Evolutionary conservation across 2,797 vertebrate species (phyloP), one percentile per base, ranked within the genome.

Genomic region (Sarcoramphus papa): DNA sequence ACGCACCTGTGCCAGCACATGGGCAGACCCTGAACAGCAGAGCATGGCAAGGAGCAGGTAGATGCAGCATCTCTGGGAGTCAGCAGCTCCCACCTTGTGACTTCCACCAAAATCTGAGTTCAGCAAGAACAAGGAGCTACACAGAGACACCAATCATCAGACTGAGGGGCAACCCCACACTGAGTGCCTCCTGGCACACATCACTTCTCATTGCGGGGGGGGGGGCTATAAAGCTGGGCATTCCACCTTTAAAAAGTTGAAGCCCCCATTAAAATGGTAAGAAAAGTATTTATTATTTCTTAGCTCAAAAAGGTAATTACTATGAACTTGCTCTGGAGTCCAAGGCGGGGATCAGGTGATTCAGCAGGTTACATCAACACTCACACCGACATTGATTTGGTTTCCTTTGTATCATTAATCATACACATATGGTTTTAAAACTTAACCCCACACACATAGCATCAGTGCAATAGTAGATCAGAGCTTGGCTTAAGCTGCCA

Each of bases 131-230:
- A 22, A 45, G 23, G 25, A 60, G 37, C 18, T 48, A 5, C 54
- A 40, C 6, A 21, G 45, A 48, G 7, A 57, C 53, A 28, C 5
- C 4, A 33, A 1, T 7, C 50, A 27, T 6, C 33, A 30, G 31
- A 5, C 12, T 9, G 45, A 60, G 19, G 30, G 25, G 3, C 3
- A 27, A 1, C 2, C 14, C 45, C 48, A 43, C 16, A 23, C 3
- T 3, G 3, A 25, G 10, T 11, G 41, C 12, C 17, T 77, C 22
- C 48, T n/a, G 9, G 4, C 8, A 60, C n/a, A 15, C 0, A 0
- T 33, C 37, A 24, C 25, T 82, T 28, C 22, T 56, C 14, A 20
- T 24, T 11, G 5, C 8, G 5, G 6, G 9, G 14, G 23, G 37
- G 37, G 37, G 37, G 9, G 37, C 37, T 9, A 9, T 37, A 37